Conservation (phyloP, 2,888 invertebrate genomes). For the Carcina quercana region DNA sequence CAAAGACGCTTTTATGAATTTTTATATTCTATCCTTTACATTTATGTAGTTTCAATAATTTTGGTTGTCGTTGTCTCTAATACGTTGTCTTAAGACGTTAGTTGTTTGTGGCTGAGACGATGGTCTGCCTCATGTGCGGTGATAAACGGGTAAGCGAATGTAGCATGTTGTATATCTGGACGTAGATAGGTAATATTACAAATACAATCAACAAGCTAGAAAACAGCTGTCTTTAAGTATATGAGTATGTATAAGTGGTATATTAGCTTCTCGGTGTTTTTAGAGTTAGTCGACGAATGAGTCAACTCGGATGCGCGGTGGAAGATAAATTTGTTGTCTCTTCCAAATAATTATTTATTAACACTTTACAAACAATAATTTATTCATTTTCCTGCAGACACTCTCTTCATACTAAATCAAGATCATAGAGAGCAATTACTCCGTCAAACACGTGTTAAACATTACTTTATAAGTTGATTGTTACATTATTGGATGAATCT, state of each 20-base stretch:
- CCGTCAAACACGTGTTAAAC: no score
- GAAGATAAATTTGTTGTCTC: conserved; percentile 59
- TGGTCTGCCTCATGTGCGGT: conserved; percentile 30
- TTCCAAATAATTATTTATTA: no score
- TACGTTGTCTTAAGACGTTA: no score
- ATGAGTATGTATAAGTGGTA: conserved; percentile 49
- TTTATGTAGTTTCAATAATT: conserved; percentile 1
- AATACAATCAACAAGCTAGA: conserved; percentile 57
- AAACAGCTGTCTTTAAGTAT: conserved; percentile 47
- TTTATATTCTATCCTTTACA: neutral
- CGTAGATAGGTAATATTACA: conserved; percentile 61
- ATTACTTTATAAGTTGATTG: no score
- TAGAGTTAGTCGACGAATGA: conserved; percentile 74
- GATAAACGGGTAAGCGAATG: conserved; percentile 61
- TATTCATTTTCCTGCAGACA: no score
- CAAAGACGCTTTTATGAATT: conserved; percentile 14
- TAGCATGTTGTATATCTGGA: conserved; percentile 49
- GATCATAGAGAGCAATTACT: no score
- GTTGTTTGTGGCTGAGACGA: conserved; percentile 11
- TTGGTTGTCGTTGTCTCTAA: conserved; percentile 18
- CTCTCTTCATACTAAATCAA: no score
- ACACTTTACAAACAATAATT: no score
- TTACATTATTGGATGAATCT: no score
- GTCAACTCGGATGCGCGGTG: conserved; percentile 61
- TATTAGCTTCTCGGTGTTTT: conserved; percentile 73